These are phyloP conservation scores for Aphelenchoides bicaudatus DNA, from an alignment of 2,888 invertebrate species.

Conservation along the genomic window DNA sequence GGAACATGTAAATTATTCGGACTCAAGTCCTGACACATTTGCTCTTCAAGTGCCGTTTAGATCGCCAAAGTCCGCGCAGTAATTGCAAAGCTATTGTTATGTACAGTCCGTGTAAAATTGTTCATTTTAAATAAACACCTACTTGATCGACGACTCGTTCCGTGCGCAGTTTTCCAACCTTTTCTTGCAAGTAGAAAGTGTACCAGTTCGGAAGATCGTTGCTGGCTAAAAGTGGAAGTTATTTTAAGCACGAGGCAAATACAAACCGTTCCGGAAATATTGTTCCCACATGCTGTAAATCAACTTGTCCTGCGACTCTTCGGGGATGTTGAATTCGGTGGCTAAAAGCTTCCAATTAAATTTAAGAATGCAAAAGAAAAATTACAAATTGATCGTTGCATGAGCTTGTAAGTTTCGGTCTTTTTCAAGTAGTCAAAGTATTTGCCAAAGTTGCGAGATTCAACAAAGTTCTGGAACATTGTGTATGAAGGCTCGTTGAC, in stretches of 20 bases:
- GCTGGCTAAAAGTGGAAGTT: neutral
- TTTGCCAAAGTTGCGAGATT: conserved; percentile 12
- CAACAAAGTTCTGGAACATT: conserved; percentile 13
- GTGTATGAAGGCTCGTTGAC: conserved; percentile 2
- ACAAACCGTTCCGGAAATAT: conserved; percentile 11
- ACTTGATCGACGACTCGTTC: conserved; percentile 10
- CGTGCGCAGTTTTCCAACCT: neutral
- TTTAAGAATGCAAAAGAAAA: conserved; percentile 22
- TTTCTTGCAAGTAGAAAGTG: neutral
- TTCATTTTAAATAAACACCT: too few species aligned
- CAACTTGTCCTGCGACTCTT: conserved; percentile 9
- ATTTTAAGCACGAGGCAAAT: neutral
- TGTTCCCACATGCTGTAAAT: conserved; percentile 13
- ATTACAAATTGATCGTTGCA: conserved; percentile 2
- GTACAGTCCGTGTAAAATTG: too few species aligned
- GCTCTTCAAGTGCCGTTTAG: too few species aligned
- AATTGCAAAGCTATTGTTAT: too few species aligned
- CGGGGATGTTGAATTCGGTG: conserved; percentile 13
- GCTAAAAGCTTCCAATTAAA: conserved; percentile 16
- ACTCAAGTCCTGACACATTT: too few species aligned
- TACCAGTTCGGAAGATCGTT: conserved; percentile 8
- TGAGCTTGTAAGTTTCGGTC: conserved; percentile 15
- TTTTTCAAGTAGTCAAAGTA: conserved; percentile 15
- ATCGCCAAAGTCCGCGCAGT: too few species aligned
- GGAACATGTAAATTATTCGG: too few species aligned